phyloP scores from a whole-genome alignment of 1,140 invertebrate genomes.

The Rhysida immarginata region DNA sequence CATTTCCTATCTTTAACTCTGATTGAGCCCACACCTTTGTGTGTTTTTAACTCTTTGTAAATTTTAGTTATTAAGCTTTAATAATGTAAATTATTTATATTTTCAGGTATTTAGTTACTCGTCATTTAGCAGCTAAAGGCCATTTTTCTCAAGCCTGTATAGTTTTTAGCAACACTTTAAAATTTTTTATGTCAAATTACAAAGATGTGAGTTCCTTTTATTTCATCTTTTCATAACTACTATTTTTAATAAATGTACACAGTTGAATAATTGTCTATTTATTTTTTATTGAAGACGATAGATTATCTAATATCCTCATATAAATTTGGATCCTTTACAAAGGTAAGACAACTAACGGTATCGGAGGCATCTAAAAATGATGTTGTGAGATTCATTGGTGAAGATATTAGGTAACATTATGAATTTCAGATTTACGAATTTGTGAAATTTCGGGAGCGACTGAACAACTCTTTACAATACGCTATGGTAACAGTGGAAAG shows the following conservation, averaged over 20 bases:
- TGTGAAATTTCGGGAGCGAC: conserved; percentile 59
- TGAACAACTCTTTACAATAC: conserved; percentile 70
- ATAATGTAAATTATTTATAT: too few relatives aligned
- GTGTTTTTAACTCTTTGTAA: too few relatives aligned
- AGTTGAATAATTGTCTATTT: conserved; percentile 1
- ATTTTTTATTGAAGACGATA: conserved; percentile 48
- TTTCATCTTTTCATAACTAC: conserved; percentile 14
- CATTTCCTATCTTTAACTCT: too few relatives aligned
- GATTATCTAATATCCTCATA: conserved; percentile 84
- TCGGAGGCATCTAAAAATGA: too few relatives aligned
- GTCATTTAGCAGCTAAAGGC: conserved; percentile 49
- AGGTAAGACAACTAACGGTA: too few relatives aligned
- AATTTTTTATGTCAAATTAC: conserved; percentile 71
- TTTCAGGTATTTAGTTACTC: conserved; percentile 55
- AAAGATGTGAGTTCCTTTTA: conserved; percentile 50
- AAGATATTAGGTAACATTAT: conserved; percentile 8
- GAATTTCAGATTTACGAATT: conserved; percentile 63
- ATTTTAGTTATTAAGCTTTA: too few relatives aligned
- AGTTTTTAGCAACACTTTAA: conserved; percentile 52
- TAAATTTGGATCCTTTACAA: conserved; percentile 83
- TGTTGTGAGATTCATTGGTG: background rate
- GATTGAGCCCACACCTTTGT: too few relatives aligned
- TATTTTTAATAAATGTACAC: conserved; percentile 10
- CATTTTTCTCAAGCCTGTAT: conserved; percentile 45
- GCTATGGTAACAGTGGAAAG: conserved; percentile 57